These are phyloP conservation scores for Catamblyrhynchus diadema DNA, from an alignment of 2,797 vertebrate genomes.

Conservation along the genomic window DNA sequence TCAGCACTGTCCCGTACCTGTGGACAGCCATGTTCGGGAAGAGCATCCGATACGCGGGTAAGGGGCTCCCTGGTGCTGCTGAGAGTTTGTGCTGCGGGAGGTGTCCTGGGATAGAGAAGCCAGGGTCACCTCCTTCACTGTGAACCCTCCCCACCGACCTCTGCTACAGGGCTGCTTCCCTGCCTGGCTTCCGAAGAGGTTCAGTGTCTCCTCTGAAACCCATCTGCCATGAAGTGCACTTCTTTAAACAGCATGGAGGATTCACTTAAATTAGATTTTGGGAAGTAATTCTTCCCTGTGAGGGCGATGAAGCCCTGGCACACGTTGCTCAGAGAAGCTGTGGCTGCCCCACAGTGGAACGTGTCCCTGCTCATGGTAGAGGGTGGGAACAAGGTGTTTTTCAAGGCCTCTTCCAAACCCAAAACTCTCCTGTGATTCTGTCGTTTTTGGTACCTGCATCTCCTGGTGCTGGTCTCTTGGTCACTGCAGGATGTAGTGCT, in stretches of 20 bases:
- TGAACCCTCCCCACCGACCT: rapidly evolving
- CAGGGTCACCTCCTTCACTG: neutral
- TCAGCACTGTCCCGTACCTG: constrained; percentile 92
- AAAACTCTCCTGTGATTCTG: neutral
- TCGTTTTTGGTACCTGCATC: neutral
- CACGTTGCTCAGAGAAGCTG: neutral
- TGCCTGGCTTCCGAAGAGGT: neutral
- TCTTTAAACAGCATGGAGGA: neutral
- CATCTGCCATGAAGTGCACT: neutral
- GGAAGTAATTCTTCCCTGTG: neutral
- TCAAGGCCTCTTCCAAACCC: neutral
- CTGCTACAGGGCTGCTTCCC: neutral
- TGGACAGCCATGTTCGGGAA: constrained; percentile 98
- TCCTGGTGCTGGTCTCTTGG: neutral
- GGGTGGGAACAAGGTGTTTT: neutral
- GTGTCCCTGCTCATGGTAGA: neutral
- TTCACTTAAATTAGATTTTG: neutral
- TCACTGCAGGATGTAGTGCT: neutral
- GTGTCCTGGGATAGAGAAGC: neutral
- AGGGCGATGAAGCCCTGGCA: neutral
- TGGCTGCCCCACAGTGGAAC: neutral
- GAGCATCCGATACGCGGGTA: constrained; percentile 93
- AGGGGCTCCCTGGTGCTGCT: neutral
- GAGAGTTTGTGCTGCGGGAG: neutral
- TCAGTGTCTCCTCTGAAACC: neutral